Evolutionary conservation across 2,888 invertebrate genomes (phyloP), one percentile per base, ranked within the genome.

Genomic region (Drosophila siamana): DNA sequence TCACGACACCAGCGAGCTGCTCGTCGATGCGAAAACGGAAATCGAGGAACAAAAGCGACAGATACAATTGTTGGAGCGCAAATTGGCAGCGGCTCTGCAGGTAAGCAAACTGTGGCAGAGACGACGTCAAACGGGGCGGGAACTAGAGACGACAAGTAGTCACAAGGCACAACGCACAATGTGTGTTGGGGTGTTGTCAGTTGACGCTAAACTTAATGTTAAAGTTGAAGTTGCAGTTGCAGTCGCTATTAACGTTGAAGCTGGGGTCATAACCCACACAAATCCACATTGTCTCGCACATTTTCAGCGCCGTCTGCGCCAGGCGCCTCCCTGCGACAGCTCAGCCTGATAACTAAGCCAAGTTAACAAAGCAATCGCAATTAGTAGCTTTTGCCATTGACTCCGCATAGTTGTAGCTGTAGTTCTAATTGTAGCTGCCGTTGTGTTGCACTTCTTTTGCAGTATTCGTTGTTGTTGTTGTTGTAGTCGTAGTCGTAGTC

Each of bases 1-100:
- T 90, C 94, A 95, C 65, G 94, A 94, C 75, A 95, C 95, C 0
- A 95, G 95, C 9, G 96, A 96, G 88, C 94, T 96, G 90, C 93
- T 97, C 80, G 97, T 97, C 83, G 94, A 94, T 56, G 94, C 95
- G 0, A 94, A 95, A 87, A 94, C 94, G 60, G 96, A 97, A 89
- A 92, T 97, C 79, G 97, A 97, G 89, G 97, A 97, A 89, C 94
- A 95, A 68, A 96, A 95, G 90, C 94, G 95, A 87, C 95, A 94
- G 92, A 96, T 97, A 85, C 94, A 95, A 54, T 94, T 95, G 84
- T 92, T 97, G 69, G 97, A 97, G 90, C 96, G 95, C 91, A 95
- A 95, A 92, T 91, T 96, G 78, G 94, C 95, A 90, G 95, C 95
- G 84, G 94, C 95, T 48, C 89, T 95, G 89, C 93, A 94, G 93